Evolutionary conservation across 2,888 invertebrate species (phyloP).

Genomic region (Meghimatium bilineatum): DNA sequence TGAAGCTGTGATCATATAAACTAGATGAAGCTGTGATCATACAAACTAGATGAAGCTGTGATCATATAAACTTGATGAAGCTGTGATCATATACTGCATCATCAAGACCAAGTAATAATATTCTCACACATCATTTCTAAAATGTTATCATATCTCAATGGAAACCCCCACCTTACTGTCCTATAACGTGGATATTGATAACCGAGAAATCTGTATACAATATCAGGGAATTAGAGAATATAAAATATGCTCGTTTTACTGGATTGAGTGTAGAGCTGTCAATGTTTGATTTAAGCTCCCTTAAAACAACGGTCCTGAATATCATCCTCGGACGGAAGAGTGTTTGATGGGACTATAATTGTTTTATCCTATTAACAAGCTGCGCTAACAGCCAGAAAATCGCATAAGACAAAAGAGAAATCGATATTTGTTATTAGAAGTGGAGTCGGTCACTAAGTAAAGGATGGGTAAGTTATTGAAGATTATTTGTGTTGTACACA

Average conservation of each 20-base stretch:
- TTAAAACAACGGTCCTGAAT: background rate
- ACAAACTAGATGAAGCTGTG: too few relatives aligned
- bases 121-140: too few relatives aligned
- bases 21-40: too few relatives aligned
- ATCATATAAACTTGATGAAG: too few relatives aligned
- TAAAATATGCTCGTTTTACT: background rate
- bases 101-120: too few relatives aligned
- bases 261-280: background rate
- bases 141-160: background rate
- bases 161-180: background rate
- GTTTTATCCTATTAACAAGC: background rate
- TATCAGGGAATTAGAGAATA: background rate
- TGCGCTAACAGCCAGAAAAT: constrained; percentile 28
- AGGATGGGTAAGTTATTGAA: too few relatives aligned
- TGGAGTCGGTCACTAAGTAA: background rate
- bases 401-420: constrained; percentile 1
- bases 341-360: constrained; percentile 18
- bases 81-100: too few relatives aligned
- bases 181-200: background rate
- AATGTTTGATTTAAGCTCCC: background rate
- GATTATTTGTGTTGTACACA: too few relatives aligned
- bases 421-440: constrained; percentile 20
- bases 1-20: too few relatives aligned
- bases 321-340: background rate
- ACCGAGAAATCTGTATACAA: background rate